These are phyloP conservation scores for Oreochromis grahami DNA, from an alignment of 2,797 vertebrate genomes.

Conservation along the genomic window DNA sequence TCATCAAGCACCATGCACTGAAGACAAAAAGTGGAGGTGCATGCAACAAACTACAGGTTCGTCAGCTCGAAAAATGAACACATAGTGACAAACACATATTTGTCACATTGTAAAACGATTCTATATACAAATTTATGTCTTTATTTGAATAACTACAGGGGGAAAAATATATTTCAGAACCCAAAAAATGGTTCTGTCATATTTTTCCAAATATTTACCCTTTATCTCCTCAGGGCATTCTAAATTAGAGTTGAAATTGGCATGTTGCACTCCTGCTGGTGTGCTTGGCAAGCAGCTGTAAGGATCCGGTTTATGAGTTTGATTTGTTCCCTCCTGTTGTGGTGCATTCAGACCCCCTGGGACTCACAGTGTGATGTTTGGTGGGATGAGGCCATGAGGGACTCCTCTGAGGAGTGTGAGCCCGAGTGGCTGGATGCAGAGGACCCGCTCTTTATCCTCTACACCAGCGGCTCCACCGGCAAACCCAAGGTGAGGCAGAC, in stretches of 20 bases:
- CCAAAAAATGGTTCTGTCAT: not conserved
- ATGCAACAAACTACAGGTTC: conserved; percentile 73
- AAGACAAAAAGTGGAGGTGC: conserved; percentile 50
- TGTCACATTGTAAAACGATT: not conserved
- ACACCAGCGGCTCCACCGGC: conserved; percentile 82
- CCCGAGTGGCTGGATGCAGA: conserved; percentile 83
- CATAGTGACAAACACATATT: not conserved
- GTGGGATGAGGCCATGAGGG: conserved; percentile 75
- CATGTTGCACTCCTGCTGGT: not conserved
- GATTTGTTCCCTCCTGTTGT: not conserved
- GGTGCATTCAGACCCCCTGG: conserved; percentile 69
- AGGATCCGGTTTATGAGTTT: conserved; percentile 4
- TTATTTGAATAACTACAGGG: not conserved
- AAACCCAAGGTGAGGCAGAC: conserved; percentile 74
- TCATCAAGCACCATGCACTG: conserved; percentile 67
- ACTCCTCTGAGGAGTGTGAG: conserved; percentile 75
- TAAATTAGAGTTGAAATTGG: not conserved
- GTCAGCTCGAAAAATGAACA: not conserved
- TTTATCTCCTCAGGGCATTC: not conserved
- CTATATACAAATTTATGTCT: not conserved
- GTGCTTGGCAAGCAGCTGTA: not conserved
- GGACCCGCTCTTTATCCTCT: conserved; percentile 80
- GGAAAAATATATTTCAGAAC: not conserved
- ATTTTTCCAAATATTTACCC: not conserved
- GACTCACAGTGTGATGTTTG: conserved; percentile 69